Base-by-base conservation (phyloP, 1,140 invertebrate genomes). In the Drepana arcuata region DNA sequence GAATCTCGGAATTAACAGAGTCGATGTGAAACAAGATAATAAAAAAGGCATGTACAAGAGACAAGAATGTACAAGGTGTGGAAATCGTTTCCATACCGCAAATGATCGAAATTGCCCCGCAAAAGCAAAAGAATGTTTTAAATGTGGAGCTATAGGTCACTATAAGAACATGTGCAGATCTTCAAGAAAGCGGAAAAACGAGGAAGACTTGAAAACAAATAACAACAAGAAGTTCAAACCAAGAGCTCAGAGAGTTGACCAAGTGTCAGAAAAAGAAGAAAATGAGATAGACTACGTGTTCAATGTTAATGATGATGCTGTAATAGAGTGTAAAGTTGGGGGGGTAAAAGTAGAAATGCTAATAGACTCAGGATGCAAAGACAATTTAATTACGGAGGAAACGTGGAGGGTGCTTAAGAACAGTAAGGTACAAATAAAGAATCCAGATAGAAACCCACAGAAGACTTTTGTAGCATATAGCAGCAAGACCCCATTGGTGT, bases 331-430 rank as follows among this genome's bases (percentile, higher is more conserved):
- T 14, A 7, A 12, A 9, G 1, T 55, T 7, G 41, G 52, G 0
- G 28, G 28, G 6, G 47, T 55, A 9, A 18, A 32, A 5, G 11
- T 51, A 7, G 21, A 47, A 1, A 41, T 55, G 39, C 21, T 55
- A 13, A 51, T 55, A 18, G 52, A 47, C 21, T 50, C 48, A 0
- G 48, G 47, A 1, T 35, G 42, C 15, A 51, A 39, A 39, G 30
- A 18, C 10, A 55, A 51, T 15, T n/a, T 54, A 14, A 42, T 52
- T 15, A 38, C 13, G 2, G 48, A 55, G 12, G 34, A 42, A 14
- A 31, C 38, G 5, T 45, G 42, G 42, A 11, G 34, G 7, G 2
- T 5, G 2, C 21, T 44, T 2, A 44, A 44, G 16, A 7, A 14
- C 13, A 10, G 28, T 14, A 16, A n/a, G 10, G 13, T 37, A 13